Conservation (phyloP, 30 jellyfish, hydroid and myxozoan species). For the Turritopsis rubra region DNA sequence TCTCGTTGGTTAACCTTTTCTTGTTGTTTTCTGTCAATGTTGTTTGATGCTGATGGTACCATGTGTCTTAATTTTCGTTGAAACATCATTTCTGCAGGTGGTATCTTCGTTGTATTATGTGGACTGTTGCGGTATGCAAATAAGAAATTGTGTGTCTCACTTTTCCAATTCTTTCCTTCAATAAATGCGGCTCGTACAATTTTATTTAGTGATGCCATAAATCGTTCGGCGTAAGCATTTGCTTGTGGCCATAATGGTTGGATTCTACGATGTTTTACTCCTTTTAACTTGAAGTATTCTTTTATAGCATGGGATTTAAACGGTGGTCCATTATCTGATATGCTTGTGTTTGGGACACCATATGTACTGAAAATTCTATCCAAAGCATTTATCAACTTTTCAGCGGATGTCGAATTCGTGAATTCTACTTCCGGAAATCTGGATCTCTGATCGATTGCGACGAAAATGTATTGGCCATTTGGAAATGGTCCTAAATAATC, state of each 20-base stretch:
- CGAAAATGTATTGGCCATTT: background rate
- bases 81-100: background rate
- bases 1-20: background rate
- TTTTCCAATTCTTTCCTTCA: background rate
- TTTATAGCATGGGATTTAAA: slow-evolving; percentile 11
- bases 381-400: background rate
- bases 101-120: background rate
- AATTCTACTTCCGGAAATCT: slow-evolving; percentile 8
- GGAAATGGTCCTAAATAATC: slow-evolving; percentile 19
- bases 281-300: background rate
- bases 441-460: slow-evolving; percentile 4
- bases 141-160: background rate
- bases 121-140: slow-evolving; percentile 1
- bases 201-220: background rate
- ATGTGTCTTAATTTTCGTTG: background rate
- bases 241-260: slow-evolving; percentile 13
- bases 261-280: background rate
- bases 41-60: background rate
- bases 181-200: background rate
- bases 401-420: slow-evolving; percentile 1
- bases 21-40: background rate
- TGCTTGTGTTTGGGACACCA: background rate
- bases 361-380: slow-evolving; percentile 4
- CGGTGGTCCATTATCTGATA: slow-evolving; percentile 5
- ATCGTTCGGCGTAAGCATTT: background rate